These are phyloP conservation scores for Macroglossus sobrinus DNA, from an alignment of 2,113 vertebrate species.

Conservation along the genomic window DNA sequence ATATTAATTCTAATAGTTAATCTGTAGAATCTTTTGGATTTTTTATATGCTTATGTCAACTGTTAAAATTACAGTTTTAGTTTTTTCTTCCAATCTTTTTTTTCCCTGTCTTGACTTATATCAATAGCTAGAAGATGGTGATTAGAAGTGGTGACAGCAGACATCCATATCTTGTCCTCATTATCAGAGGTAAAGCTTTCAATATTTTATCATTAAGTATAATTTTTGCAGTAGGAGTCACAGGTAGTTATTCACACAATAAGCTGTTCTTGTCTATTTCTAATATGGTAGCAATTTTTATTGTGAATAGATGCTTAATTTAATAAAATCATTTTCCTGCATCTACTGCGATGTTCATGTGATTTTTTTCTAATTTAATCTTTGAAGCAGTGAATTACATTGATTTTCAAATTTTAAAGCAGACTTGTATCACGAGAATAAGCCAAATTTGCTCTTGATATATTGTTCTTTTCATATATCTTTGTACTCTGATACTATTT, in stretches of 20 bases:
- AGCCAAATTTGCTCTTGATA: constrained; percentile 14
- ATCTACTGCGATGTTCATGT: constrained; percentile 29
- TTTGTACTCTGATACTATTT: constrained; percentile 28
- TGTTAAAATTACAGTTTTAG: neutral
- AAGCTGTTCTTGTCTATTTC: neutral
- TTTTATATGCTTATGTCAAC: neutral
- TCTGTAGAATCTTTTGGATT: neutral
- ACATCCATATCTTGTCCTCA: neutral
- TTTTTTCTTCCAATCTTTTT: neutral
- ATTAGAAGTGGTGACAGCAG: neutral
- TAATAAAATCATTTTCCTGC: constrained; percentile 44
- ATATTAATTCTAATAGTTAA: neutral
- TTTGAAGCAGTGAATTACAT: constrained; percentile 37
- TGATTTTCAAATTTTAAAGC: constrained; percentile 52
- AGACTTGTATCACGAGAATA: constrained; percentile 24
- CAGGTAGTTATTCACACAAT: neutral
- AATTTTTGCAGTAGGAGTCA: neutral
- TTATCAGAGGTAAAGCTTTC: neutral
- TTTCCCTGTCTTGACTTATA: neutral
- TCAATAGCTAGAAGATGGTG: neutral
- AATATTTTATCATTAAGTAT: neutral
- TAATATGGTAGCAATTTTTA: constrained; percentile 19
- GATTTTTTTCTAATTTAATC: constrained; percentile 51
- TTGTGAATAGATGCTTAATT: constrained; percentile 33
- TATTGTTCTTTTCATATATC: neutral